Evolutionary conservation across 1,140 invertebrate species (phyloP), one percentile per base, ranked within the genome.

Genomic region (Kradibia gibbosae): DNA sequence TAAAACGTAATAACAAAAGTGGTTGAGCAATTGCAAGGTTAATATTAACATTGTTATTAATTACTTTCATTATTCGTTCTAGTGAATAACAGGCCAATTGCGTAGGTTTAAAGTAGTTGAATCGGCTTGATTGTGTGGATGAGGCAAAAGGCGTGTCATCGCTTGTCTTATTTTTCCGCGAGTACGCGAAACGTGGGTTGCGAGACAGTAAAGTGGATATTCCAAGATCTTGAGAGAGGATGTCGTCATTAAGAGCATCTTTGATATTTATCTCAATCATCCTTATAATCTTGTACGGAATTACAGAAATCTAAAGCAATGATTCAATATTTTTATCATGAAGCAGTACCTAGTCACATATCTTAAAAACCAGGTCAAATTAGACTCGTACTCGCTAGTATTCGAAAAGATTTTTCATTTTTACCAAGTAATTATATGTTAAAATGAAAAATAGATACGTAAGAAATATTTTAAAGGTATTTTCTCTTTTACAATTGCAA

Each of bases 161-260:
- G 57, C 31, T 80, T 5, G 42, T 80, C 50, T 62, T 48, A 65
- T 65, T 81, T 75, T 81, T 81, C 28, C 79, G 79, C 57, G 72
- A 70, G 53, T 34, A 55, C 57, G 79, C 71, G 79, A 75, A 75
- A 75, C 74, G 62, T 77, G 45, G 73, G 73, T 45, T 15, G 78
- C 28, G 13, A 15, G 2, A 67, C 28, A 20, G 53, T 42, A 39
- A 79, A 79, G 50, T 53, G 78, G 53, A 70, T 72, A 73, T 81
- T 62, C 79, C 79, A n/a, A 36, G 39, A 78, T 50, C 28, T 48
- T 3, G 1, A 31, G 1, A 70, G 22, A 67, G 79, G 79, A 81
- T 81, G 72, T 75, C 34, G 72, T 81, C 72, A 57, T 81, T 76
- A 75, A 76, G 79, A 81, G n/a, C 57, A 75, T 81, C 79, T 75